Evolutionary conservation across 2,797 vertebrate species (phyloP), one percentile per base, ranked within the genome.

Genomic region (Microctenopoma lineatum): DNA sequence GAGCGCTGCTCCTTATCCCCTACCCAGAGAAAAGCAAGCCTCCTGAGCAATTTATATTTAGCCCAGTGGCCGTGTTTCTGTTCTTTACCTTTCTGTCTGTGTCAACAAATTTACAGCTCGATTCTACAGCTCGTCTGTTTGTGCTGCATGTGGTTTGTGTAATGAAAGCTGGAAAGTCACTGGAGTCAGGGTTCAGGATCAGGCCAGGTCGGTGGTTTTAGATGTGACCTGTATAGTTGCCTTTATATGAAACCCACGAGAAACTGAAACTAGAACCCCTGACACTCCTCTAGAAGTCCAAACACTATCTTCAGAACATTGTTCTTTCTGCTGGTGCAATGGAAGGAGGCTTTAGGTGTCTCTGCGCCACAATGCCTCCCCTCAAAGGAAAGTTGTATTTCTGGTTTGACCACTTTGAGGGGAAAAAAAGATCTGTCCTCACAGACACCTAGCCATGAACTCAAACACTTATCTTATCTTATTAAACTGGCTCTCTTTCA

Each of bases 1-100:
- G 21, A 87, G 85, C 60, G 69, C 73, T 67, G 73, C 81, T 85
- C 81, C 79, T 89, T 79, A 79, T 82, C 73, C 78, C 62, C 65
- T 48, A 81, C 89, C 89, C 84, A 57, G 80, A 87, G 89, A 83
- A 88, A 62, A 80, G 83, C 75, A 70, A 87, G 75, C 76, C 87
- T 86, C 83, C 80, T 39, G 77, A 83, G 88, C 70, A 71, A 79
- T 87, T 91, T 93, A 93, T 91, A 91, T 93, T 92, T 92, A 93
- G 88, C 79, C 75, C 18, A n/a, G 70, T 88, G 86, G 77, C 86
- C 55, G 60, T 79, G 74, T 87, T 90, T 86, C 80, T 73, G 67
- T 60, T 69, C 80, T 90, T 78, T 83, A 84, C 87, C 75, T 87
- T 84, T 81, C 70, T 63, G 34, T 59, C 73, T 66, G 67, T 85